phyloP scores from a whole-genome alignment of 2,797 vertebrate species.

The Rhinella marina region DNA sequence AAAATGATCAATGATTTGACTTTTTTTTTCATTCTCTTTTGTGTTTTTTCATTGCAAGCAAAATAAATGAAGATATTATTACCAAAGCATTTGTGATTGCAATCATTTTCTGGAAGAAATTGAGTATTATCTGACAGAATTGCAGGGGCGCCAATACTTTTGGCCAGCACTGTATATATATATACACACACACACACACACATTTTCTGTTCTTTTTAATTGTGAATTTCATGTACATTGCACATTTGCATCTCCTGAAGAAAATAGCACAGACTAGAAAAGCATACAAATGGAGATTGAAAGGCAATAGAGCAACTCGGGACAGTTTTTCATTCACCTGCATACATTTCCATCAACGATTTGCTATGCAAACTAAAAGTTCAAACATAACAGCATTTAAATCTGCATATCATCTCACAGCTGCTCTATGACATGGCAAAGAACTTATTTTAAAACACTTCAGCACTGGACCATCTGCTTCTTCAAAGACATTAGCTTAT shows the following conservation, averaged over 20 bases:
- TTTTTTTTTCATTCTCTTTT: too few relatives aligned
- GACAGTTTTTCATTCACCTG: constrained; percentile 36
- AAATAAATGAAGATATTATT: too few relatives aligned
- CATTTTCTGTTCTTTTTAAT: neutral
- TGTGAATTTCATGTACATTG: neutral
- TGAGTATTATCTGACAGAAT: too few relatives aligned
- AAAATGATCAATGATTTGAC: too few relatives aligned
- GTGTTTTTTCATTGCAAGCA: too few relatives aligned
- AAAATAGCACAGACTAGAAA: constrained; percentile 27
- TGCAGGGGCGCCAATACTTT: too few relatives aligned
- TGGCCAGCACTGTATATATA: too few relatives aligned
- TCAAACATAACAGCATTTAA: constrained; percentile 48
- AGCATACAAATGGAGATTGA: constrained; percentile 35
- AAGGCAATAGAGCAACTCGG: constrained; percentile 3
- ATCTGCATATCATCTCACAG: constrained; percentile 54
- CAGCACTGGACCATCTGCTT: constrained; percentile 48
- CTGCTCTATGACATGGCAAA: constrained; percentile 43
- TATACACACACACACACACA: too few relatives aligned
- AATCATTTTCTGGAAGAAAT: too few relatives aligned
- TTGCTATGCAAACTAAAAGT: constrained; percentile 49
- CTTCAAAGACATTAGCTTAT: constrained; percentile 44
- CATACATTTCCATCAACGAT: constrained; percentile 55
- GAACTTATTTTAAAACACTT: constrained; percentile 40
- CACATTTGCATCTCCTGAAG: neutral
- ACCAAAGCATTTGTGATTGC: too few relatives aligned